Evolutionary conservation across 2,888 invertebrate genomes (phyloP).

Genomic region (Melangyna quadrimaculata): DNA sequence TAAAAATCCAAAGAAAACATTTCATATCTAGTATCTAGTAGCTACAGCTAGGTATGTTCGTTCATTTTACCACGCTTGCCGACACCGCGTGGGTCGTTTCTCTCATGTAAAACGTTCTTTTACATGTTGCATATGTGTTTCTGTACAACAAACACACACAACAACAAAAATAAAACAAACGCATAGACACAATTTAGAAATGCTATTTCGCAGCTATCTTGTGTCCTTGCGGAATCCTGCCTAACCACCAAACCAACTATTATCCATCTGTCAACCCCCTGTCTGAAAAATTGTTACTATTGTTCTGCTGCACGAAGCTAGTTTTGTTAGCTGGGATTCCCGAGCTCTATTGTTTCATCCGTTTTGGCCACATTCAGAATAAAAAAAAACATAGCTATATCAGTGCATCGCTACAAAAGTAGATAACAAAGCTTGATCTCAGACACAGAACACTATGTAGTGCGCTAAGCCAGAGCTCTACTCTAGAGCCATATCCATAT

Average conservation of each 20-base stretch:
- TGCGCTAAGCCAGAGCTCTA: slow-evolving; percentile 29
- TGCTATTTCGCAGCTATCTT: slow-evolving; percentile 55
- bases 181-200: slow-evolving; percentile 50
- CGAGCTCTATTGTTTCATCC: slow-evolving; percentile 45
- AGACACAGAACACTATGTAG: slow-evolving; percentile 42
- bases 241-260: slow-evolving; percentile 61
- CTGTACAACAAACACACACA: background rate
- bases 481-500: background rate
- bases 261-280: slow-evolving; percentile 67
- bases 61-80: background rate
- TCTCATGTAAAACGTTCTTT: slow-evolving; percentile 1
- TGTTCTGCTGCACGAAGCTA: slow-evolving; percentile 26
- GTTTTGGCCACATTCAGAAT: slow-evolving; percentile 47
- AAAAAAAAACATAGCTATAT: slow-evolving; percentile 24
- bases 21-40: no score
- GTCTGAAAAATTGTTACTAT: slow-evolving; percentile 61
- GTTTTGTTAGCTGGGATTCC: slow-evolving; percentile 20
- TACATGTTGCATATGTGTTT: slow-evolving; percentile 52
- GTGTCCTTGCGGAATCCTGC: slow-evolving; percentile 55
- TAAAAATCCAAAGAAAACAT: slow-evolving; percentile 44
- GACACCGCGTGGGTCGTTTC: background rate
- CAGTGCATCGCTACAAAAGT: background rate
- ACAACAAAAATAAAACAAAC: slow-evolving; percentile 4
- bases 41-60: no score
- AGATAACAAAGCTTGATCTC: slow-evolving; percentile 68